Percentiles rank a stretch among this genome's conserved stretches.
Evolutionary conservation across 2,797 vertebrate species (phyloP).

Genomic region (Chromobotia macracanthus): DNA sequence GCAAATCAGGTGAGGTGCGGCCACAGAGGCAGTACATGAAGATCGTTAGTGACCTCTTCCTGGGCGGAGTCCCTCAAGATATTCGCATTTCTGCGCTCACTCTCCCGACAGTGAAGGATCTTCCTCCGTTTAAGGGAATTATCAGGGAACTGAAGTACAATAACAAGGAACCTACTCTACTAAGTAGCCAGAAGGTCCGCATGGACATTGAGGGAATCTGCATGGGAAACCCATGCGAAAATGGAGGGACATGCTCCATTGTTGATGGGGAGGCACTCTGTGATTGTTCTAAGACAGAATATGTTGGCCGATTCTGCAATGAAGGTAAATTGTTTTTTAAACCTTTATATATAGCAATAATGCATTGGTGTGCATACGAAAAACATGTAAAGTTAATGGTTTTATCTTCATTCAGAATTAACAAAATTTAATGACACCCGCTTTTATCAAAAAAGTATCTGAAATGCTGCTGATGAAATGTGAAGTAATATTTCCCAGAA

Average conservation of each 20-base stretch:
- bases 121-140: conserved; percentile 88
- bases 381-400: not conserved
- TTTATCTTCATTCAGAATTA: not conserved
- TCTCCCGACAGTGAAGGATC: conserved; percentile 84
- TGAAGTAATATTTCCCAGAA: conserved; percentile 15
- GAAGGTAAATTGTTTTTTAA: conserved; percentile 84
- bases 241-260: conserved; percentile 90
- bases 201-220: conserved; percentile 92
- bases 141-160: conserved; percentile 94
- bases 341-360: not conserved
- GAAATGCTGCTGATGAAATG: not conserved
- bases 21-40: conserved; percentile 93
- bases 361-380: not conserved
- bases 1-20: conserved; percentile 84
- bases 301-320: conserved; percentile 89
- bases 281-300: conserved; percentile 95
- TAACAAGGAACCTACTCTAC: conserved; percentile 85
- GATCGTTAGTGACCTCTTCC: conserved; percentile 94
- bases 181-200: conserved; percentile 87
- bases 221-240: conserved; percentile 91
- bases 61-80: conserved; percentile 92
- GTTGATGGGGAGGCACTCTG: conserved; percentile 88
- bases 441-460: not conserved
- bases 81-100: conserved; percentile 89
- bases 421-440: not conserved